phyloP scores from a whole-genome alignment of 2,888 invertebrate genomes.

The Mesochorus sp. region DNA sequence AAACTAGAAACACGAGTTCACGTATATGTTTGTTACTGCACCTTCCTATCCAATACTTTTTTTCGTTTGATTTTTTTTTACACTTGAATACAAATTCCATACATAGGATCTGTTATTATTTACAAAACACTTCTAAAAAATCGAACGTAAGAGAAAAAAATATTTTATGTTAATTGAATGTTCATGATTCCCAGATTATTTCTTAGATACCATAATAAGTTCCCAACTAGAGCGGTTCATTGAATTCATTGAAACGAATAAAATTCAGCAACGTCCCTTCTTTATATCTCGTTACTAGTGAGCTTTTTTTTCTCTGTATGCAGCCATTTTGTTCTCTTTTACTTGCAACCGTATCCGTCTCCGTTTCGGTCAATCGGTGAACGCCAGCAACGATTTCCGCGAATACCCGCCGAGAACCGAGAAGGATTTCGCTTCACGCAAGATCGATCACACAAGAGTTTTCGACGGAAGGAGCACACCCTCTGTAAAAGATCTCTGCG shows the following conservation, averaged over 20 bases:
- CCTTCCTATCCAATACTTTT: neutral
- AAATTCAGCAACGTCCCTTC: conserved; percentile 1
- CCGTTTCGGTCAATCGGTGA: conserved; percentile 38
- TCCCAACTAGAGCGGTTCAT: neutral
- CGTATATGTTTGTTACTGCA: too few relatives aligned
- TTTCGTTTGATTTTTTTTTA: conserved; percentile 17
- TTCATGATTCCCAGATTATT: neutral
- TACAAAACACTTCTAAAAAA: too few relatives aligned
- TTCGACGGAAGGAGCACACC: conserved; percentile 18
- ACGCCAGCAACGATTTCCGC: conserved; percentile 56
- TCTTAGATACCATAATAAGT: neutral
- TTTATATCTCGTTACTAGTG: neutral
- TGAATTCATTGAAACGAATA: neutral
- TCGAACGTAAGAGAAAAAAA: neutral
- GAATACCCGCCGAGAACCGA: conserved; percentile 51
- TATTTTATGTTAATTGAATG: neutral
- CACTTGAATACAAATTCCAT: conserved; percentile 24
- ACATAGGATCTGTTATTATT: too few relatives aligned
- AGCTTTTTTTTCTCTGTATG: conserved; percentile 14
- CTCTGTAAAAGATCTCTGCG: conserved; percentile 45
- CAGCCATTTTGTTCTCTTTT: conserved; percentile 10
- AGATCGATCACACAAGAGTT: conserved; percentile 56
- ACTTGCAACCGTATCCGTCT: neutral
- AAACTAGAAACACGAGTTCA: neutral
- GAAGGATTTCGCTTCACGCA: conserved; percentile 58